Evolutionary conservation across 2,888 invertebrate genomes (phyloP), one percentile per base, ranked within the genome.

Genomic region (Auanema freiburgensis): DNA sequence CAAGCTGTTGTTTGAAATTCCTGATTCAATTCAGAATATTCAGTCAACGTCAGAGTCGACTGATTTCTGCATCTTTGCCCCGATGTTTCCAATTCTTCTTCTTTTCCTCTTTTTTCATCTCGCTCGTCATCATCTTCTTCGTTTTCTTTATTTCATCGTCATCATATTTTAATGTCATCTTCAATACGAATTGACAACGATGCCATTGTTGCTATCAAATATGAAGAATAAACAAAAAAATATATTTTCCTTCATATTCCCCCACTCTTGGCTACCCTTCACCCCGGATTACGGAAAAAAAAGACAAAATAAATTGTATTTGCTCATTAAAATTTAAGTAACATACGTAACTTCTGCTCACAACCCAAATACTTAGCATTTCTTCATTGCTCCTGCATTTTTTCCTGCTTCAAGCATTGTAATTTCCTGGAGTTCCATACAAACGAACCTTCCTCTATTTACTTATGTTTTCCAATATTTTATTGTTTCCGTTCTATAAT

Each of bases 281-380:
- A 41, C 42, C 46, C 49, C 16, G 21, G 41, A 55, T 60, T 43
- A 33, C 55, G 54, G 56, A 43, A 25, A 50, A n/a, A n/a, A n/a
- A n/a, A n/a, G n/a, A n/a, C 21, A 24, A 50, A 50, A 21, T n/a
- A n/a, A 23, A 3, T 46, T 46, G 50, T 50, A 21, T 50, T 21
- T 50, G 50, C 21, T 50, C 16, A 50, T 16, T 50, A n/a, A 24
- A 33, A 5, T 33, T 33, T 33, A 33, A 33, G 33, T 33, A 33
- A 33, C 33, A 33, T 33, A 33, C 33, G 33, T 8, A 33, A 33
- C 33, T 33, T 8, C 33, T 33, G 33, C 33, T 33, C 33, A 33
- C 3, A 33, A 8, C 33, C 33, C 4, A 33, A 33, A 33, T 3
- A 33, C 4, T 33, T 33, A 5, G 33, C 3, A 33, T 33, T 33